Evolutionary conservation across 1,140 invertebrate genomes (phyloP).

Genomic region (Drosophila quadrilineata): DNA sequence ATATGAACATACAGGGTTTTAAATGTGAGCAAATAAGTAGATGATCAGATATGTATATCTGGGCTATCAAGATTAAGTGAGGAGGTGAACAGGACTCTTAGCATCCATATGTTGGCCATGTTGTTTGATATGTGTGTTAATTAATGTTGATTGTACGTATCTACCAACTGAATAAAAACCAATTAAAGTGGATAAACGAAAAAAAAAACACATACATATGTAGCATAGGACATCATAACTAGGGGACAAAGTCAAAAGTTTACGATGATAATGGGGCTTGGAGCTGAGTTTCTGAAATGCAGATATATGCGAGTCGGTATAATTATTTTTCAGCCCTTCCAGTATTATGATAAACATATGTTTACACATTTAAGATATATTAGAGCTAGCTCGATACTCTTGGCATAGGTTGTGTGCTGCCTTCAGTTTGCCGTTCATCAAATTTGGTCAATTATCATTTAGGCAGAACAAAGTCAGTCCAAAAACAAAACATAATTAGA

Average conservation of each 20-base stretch:
- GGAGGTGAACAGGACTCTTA: conserved; percentile 19
- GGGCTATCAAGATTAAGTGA: conserved; percentile 21
- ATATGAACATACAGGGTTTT: conserved; percentile 79
- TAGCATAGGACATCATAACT: conserved; percentile 41
- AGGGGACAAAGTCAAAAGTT: background rate
- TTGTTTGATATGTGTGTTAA: conserved; percentile 50
- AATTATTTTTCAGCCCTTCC: too few relatives aligned
- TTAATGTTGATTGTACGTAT: conserved; percentile 38
- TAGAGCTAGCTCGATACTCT: conserved; percentile 27
- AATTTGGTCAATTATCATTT: conserved; percentile 77
- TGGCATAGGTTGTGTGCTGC: conserved; percentile 69
- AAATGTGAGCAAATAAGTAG: conserved; percentile 74
- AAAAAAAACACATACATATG: conserved; percentile 30
- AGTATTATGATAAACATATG: conserved; percentile 16
- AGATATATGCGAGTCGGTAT: background rate
- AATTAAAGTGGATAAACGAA: conserved; percentile 1
- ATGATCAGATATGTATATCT: too few relatives aligned
- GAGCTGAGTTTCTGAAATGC: background rate
- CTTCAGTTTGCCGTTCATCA: conserved; percentile 57
- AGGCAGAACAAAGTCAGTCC: conserved; percentile 57
- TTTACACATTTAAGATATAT: too few relatives aligned
- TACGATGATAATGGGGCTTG: background rate
- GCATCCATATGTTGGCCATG: conserved; percentile 31
- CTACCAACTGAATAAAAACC: conserved; percentile 11
- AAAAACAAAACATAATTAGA: too few relatives aligned